A percentile compares a stretch with the other conserved stretches of the same genome.
Conservation (phyloP, 2,888 invertebrate genomes). For the Allacma fusca region DNA sequence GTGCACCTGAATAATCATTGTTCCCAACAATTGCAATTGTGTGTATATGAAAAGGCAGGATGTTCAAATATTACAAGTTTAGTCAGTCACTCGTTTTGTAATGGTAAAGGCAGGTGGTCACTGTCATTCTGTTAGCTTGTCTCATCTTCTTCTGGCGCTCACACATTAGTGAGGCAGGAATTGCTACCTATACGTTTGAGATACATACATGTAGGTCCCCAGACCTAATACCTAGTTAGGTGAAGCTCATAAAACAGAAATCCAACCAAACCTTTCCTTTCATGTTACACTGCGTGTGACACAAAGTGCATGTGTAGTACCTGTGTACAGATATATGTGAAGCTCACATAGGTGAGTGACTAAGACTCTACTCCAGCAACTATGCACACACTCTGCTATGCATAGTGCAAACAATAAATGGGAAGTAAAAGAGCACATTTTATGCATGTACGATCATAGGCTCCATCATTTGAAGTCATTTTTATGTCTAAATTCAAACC, state of each 20-base stretch:
- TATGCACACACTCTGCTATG: neutral
- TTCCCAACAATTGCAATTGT: constrained; percentile 44
- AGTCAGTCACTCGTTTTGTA: constrained; percentile 38
- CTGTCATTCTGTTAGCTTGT: constrained; percentile 46
- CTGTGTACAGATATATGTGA: no score
- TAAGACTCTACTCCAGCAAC: no score
- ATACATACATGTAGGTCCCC: neutral
- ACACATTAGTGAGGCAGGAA: constrained; percentile 2
- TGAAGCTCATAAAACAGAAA: neutral
- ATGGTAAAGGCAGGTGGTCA: constrained; percentile 56
- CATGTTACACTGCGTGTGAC: no score
- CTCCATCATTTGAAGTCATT: neutral
- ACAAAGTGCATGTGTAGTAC: no score
- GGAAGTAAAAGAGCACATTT: constrained; percentile 25
- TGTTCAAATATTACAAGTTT: constrained; percentile 57
- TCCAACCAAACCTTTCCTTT: neutral
- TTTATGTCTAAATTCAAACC: constrained; percentile 13
- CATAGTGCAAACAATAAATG: constrained; percentile 23
- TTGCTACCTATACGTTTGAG: neutral
- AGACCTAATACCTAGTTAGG: neutral
- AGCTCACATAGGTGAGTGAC: no score
- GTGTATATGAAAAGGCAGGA: constrained; percentile 57
- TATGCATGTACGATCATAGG: neutral
- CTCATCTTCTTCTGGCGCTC: constrained; percentile 29
- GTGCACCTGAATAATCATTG: constrained; percentile 53